Evolutionary conservation across 2,888 invertebrate species (phyloP).

Genomic region (Didymodactylos carnosus): DNA sequence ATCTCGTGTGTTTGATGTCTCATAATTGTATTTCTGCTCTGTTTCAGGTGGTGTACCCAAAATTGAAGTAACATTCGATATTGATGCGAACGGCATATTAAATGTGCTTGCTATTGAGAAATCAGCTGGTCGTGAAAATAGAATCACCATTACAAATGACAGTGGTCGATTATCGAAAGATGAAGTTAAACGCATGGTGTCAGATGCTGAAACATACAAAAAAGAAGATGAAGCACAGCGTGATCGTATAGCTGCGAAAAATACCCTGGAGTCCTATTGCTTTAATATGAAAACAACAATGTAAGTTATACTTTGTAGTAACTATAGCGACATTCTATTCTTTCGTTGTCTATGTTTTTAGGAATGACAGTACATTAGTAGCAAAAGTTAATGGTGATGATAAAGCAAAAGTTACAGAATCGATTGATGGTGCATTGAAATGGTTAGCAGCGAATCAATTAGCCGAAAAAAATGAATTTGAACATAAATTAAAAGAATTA

Average conservation of each 20-base stretch:
- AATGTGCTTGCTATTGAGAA: slow-evolving; percentile 82
- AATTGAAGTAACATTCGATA: slow-evolving; percentile 39
- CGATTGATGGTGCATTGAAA: slow-evolving; percentile 64
- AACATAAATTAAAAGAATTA: slow-evolving; percentile 79
- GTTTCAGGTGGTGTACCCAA: slow-evolving; percentile 64
- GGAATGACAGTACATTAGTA: slow-evolving; percentile 82
- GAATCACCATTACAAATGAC: slow-evolving; percentile 46
- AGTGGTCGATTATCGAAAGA: slow-evolving; percentile 66
- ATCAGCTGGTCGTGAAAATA: slow-evolving; percentile 40
- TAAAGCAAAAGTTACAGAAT: slow-evolving; percentile 57
- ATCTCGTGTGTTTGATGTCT: too few relatives aligned
- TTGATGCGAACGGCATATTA: slow-evolving; percentile 65
- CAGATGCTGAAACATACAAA: slow-evolving; percentile 26
- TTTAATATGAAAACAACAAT: slow-evolving; percentile 69
- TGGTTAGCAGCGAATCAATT: slow-evolving; percentile 44
- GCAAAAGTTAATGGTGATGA: slow-evolving; percentile 65
- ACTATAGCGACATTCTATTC: too few relatives aligned
- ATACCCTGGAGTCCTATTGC: slow-evolving; percentile 19
- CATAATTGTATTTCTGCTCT: too few relatives aligned
- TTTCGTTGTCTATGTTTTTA: too few relatives aligned
- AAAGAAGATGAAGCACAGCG: slow-evolving; percentile 16
- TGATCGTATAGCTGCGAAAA: slow-evolving; percentile 17
- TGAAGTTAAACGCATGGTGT: slow-evolving; percentile 72
- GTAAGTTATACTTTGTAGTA: too few relatives aligned
- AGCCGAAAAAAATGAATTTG: slow-evolving; percentile 80